phyloP scores from a whole-genome alignment of 2,888 invertebrate species.

The Adela reaumurella region DNA sequence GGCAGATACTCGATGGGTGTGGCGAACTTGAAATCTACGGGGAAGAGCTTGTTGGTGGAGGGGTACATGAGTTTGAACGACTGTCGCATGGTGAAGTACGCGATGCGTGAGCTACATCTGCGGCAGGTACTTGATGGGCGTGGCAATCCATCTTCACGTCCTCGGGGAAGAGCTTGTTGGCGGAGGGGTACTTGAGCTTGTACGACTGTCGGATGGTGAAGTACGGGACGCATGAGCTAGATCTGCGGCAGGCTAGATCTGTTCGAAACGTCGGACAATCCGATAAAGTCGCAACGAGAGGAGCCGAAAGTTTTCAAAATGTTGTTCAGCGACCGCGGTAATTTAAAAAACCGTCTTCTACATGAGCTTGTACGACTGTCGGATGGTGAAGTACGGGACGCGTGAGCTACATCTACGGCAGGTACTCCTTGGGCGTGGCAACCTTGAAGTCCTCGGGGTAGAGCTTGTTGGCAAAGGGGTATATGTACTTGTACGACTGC shows the following conservation, averaged over 20 bases:
- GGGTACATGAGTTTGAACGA: conserved; percentile 98
- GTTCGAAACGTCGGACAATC: too few species aligned
- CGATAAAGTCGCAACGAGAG: too few species aligned
- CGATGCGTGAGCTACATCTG: conserved; percentile 77
- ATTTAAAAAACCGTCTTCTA: too few species aligned
- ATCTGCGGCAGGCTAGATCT: too few species aligned
- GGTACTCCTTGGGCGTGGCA: conserved; percentile 87
- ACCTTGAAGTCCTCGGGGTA: conserved; percentile 97
- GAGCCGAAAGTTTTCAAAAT: too few species aligned
- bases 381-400: conserved; percentile 96
- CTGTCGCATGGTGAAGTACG: conserved; percentile 96
- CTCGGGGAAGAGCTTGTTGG: conserved; percentile 88
- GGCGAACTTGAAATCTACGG: conserved; percentile 92
- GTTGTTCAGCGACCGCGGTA: too few species aligned
- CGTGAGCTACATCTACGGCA: too few species aligned
- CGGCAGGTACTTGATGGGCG: conserved; percentile 91
- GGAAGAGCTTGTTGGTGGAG: conserved; percentile 87
- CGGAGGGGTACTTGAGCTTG: conserved; percentile 95
- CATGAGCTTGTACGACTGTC: conserved; percentile 96
- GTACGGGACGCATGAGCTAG: conserved; percentile 81
- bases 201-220: conserved; percentile 97
- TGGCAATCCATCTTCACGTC: conserved; percentile 95
- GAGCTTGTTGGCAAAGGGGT: conserved; percentile 85
- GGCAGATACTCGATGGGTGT: conserved; percentile 94
- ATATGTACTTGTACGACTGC: conserved; percentile 96